phyloP scores from a whole-genome alignment of 2,113 vertebrate species.

The Brachypodius melanocephalos region DNA sequence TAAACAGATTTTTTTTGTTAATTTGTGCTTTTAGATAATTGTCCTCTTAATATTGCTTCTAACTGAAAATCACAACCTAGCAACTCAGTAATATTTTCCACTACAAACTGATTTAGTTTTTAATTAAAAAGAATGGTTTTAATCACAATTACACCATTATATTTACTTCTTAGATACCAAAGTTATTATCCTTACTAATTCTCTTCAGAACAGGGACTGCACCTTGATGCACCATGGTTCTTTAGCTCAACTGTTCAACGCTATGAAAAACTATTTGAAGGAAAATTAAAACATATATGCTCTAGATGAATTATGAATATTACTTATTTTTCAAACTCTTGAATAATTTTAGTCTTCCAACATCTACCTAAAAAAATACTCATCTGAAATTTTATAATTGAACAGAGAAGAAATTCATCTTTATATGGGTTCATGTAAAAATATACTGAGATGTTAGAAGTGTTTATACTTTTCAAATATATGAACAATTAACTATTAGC shows the following conservation, averaged over 20 bases:
- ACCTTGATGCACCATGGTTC: background rate
- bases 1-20: background rate
- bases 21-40: background rate
- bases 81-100: conserved; percentile 6
- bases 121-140: conserved; percentile 41
- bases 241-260: background rate
- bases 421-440: background rate
- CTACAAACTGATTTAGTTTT: conserved; percentile 4
- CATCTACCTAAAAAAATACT: background rate
- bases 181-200: background rate
- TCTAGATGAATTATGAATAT: background rate
- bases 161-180: conserved; percentile 10
- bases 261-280: background rate
- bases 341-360: background rate
- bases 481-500: conserved; percentile 45
- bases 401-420: background rate
- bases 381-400: background rate
- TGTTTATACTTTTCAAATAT: conserved; percentile 45
- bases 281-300: background rate
- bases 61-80: conserved; percentile 3
- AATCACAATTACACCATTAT: background rate
- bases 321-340: background rate
- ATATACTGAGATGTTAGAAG: conserved; percentile 9
- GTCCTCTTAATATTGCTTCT: background rate
- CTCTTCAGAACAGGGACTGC: background rate